Base-by-base conservation (phyloP, 2,888 invertebrate genomes). In the Altica lythri region DNA sequence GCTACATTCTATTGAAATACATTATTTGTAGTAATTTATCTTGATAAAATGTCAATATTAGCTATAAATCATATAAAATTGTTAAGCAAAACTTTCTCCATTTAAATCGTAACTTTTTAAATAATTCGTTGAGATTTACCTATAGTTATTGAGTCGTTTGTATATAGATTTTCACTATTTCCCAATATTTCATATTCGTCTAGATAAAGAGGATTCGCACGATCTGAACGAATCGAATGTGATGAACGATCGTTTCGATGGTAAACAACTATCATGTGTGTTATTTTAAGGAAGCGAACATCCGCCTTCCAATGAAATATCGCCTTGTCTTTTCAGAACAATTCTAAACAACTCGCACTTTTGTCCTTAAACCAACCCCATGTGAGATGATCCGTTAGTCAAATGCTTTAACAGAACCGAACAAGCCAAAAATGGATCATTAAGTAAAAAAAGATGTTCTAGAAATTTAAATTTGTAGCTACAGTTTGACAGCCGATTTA, bases 241-340 rank as follows among this genome's bases (percentile, higher is more conserved):
- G 73, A 74, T 72, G 67, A 68, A 74, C 72, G 70, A 59, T 63
- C 62, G n/a, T 62, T 63, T 63, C 60, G 68, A 60, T 52, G 58
- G 65, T 70, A 72, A 72, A 73, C 72, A 73, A 70, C 68, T 65
- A 68, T 72, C 72, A 72, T 72, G 72, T 75, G 74, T 75, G 74
- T 74, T 72, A 73, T 75, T 72, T 72, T 72, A 74, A 75, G 75
- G 76, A 76, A 75, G 75, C 74, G 70, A 65, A 74, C 75, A 75
- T 76, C 76, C 76, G 76, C 72, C 69, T 65, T 72, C 69, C 72
- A 66, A 72, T 75, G 75, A 76, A 75, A 75, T 76, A 76, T 76
- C 71, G 74, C 71, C 75, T 72, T 70, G 72, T 72, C 72, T 72
- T 62, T 68, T 63, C 60, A 55, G 69, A 73, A 73, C 73, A 74